Base-by-base conservation (phyloP, 2,888 invertebrate species). In the Acronicta psi region DNA sequence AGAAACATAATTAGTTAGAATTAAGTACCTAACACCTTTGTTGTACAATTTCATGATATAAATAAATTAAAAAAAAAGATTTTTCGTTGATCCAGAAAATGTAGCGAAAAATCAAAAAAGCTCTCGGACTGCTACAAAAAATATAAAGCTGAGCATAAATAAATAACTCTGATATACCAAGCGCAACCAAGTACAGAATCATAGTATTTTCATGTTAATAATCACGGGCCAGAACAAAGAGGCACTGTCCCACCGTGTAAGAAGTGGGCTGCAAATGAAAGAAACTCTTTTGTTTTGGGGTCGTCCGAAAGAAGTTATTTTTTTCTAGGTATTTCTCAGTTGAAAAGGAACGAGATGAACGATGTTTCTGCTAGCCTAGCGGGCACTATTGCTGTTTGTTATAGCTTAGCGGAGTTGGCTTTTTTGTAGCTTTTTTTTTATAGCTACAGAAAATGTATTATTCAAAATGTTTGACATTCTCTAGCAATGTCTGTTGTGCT, bases 211-310 rank as follows among this genome's bases (percentile, higher is more conserved):
- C 79, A 84, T 83, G 77, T 85, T 84, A 84, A 85, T 88, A 87
- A 87, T 84, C 81, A 75, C 79, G 73, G 9, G 56, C 62, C 44
- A 63, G 69, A 77, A 88, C 87, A 88, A 88, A 84, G 87, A 72
- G 58, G 77, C 77, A 86, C 87, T 88, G 87, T 88, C 79, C 69
- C 59, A 67, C 69, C 79, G 82, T 83, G 82, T 87, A 88, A 88
- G 85, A 77, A 86, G 84, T 82, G 81, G 78, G 69, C 67, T 81
- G 70, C 68, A 70, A 86, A 84, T 82, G 81, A 85, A 68, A 68
- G 67, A 70, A 84, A 80, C 80, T 77, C 80, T 80, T 85, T 88
- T 87, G 86, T 88, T 86, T 84, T 74, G 75, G 79, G 81, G 80
- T 84, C 84, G 76, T 69, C 71, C 70, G 73, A 82, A 73, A 74